Conservation (phyloP, 2,888 invertebrate species). For the Craniophora ligustri region DNA sequence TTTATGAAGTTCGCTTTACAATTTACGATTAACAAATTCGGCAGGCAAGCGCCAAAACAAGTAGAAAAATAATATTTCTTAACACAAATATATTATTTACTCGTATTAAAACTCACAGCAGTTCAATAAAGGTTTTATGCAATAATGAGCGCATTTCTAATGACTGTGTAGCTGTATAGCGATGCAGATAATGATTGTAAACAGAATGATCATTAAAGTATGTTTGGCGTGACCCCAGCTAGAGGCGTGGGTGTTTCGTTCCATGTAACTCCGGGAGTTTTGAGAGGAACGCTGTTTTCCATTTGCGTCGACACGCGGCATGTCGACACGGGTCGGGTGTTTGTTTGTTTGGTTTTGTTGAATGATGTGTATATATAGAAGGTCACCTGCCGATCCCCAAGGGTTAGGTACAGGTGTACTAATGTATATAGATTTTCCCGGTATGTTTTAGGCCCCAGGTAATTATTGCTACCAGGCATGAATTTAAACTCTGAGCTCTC, state of each 20-base stretch:
- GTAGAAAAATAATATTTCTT: no score
- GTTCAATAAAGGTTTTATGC: constrained; percentile 21
- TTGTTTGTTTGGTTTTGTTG: no score
- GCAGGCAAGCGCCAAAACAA: no score
- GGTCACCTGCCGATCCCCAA: no score
- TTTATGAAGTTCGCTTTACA: no score
- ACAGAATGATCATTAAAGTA: constrained; percentile 52
- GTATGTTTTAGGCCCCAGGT: no score
- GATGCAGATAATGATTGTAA: constrained; percentile 39
- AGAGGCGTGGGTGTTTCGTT: constrained; percentile 51
- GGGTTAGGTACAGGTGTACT: no score
- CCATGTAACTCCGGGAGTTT: constrained; percentile 53
- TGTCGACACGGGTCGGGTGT: not conserved
- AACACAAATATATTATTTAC: constrained; percentile 25
- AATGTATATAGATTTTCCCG: no score
- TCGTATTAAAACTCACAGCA: constrained; percentile 23
- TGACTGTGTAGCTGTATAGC: constrained; percentile 13
- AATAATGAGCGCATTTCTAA: constrained; percentile 14
- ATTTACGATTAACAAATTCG: no score
- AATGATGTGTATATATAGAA: no score
- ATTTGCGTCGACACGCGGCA: constrained; percentile 34
- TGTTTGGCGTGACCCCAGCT: constrained; percentile 55
- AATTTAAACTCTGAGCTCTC: no score
- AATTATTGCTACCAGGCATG: no score
- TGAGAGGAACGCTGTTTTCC: constrained; percentile 25